These are phyloP conservation scores for Drosophila prostipennis DNA, from an alignment of 2,888 invertebrate genomes.

Conservation along the genomic window DNA sequence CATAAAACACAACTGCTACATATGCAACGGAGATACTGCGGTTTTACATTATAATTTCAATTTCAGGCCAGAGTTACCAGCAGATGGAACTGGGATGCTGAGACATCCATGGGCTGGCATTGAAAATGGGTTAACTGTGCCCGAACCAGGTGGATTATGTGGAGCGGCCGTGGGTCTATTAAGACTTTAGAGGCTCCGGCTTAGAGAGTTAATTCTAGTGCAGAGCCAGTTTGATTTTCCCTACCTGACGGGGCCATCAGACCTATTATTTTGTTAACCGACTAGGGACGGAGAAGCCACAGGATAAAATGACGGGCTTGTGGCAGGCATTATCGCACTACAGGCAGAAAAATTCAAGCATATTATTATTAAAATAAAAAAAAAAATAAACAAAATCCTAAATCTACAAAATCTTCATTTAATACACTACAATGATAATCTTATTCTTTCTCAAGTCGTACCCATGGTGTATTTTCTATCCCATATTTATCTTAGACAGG, in stretches of 20 bases:
- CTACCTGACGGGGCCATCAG: constrained; percentile 12
- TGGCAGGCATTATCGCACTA: constrained; percentile 9
- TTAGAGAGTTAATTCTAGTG: constrained; percentile 41
- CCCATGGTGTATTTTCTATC: neutral
- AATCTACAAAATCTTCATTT: neutral
- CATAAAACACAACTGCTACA: constrained; percentile 18
- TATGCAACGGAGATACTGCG: constrained; percentile 30
- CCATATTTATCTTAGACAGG: too few species aligned
- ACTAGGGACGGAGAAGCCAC: constrained; percentile 4
- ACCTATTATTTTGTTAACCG: constrained; percentile 25
- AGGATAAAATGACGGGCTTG: constrained; percentile 27
- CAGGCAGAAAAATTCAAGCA: neutral
- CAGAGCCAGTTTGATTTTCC: constrained; percentile 27
- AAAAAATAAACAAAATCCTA: too few species aligned
- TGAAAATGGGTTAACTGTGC: constrained; percentile 62
- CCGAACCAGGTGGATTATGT: constrained; percentile 33
- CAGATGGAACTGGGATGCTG: constrained; percentile 44
- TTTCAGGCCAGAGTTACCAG: constrained; percentile 40
- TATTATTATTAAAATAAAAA: too few species aligned
- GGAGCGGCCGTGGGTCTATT: constrained; percentile 32
- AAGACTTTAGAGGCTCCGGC: constrained; percentile 23
- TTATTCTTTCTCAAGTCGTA: too few species aligned
- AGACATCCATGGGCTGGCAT: constrained; percentile 29
- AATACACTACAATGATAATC: too few species aligned
- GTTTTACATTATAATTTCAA: constrained; percentile 60